phyloP scores from a whole-genome alignment of 2,888 invertebrate genomes.

The Scaeva pyrastri region DNA sequence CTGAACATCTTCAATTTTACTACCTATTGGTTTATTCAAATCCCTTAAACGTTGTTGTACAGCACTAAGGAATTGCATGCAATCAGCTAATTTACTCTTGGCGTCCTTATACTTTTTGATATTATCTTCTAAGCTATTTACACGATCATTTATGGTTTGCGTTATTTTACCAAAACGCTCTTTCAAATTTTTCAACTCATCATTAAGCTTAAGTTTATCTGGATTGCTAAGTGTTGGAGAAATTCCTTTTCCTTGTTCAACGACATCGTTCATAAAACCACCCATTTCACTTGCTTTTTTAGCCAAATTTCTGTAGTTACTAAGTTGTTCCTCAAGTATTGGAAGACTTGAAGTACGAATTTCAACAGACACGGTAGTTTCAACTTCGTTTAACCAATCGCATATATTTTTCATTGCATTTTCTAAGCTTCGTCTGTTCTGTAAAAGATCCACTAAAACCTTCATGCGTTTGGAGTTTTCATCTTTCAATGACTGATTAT shows the following conservation, averaged over 20 bases:
- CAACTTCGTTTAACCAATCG: slow-evolving; percentile 95
- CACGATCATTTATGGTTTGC: slow-evolving; percentile 90
- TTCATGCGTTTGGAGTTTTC: slow-evolving; percentile 90
- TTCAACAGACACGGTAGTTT: slow-evolving; percentile 93
- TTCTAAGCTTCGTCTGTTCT: slow-evolving; percentile 93
- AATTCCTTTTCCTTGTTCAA: slow-evolving; percentile 92
- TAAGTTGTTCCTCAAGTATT: slow-evolving; percentile 93
- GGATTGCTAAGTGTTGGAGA: slow-evolving; percentile 92
- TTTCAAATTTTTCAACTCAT: slow-evolving; percentile 90
- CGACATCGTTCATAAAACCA: slow-evolving; percentile 89
- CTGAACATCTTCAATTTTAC: slow-evolving; percentile 94
- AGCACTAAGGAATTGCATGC: slow-evolving; percentile 90
- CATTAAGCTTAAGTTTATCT: slow-evolving; percentile 92
- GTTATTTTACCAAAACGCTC: slow-evolving; percentile 91
- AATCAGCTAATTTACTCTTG: slow-evolving; percentile 91
- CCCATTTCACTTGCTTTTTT: slow-evolving; percentile 90
- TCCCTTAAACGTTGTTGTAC: slow-evolving; percentile 93
- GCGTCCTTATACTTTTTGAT: slow-evolving; percentile 93
- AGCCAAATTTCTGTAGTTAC: slow-evolving; percentile 92
- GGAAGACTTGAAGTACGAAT: slow-evolving; percentile 92
- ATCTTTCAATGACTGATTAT: slow-evolving; percentile 89
- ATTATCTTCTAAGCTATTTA: slow-evolving; percentile 89
- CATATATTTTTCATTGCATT: slow-evolving; percentile 91
- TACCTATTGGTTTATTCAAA: slow-evolving; percentile 93
- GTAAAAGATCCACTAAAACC: slow-evolving; percentile 89